Evolutionary conservation across 1,140 invertebrate genomes (phyloP).

Genomic region (Drosophila persimilis): DNA sequence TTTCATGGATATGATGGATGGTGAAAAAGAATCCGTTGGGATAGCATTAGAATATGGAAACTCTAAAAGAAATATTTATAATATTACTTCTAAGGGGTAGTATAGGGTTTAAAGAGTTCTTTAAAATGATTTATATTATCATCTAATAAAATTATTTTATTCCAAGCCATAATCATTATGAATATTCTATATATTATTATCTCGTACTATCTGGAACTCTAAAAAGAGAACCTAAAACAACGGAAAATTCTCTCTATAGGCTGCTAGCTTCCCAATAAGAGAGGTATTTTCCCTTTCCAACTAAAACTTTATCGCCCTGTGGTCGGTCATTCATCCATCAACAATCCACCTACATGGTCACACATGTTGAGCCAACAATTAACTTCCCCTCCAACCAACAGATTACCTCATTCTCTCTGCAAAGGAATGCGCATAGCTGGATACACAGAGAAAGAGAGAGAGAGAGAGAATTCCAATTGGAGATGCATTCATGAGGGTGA

Average conservation of each 20-base stretch:
- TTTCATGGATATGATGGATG: not conserved
- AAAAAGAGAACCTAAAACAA: not conserved
- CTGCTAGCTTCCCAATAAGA: too few species aligned
- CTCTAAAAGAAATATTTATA: too few species aligned
- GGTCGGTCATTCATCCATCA: not conserved
- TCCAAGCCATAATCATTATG: too few species aligned
- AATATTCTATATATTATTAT: too few species aligned
- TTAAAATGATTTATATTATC: not conserved
- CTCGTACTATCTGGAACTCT: not conserved
- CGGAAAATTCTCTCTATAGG: too few species aligned
- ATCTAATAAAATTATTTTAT: too few species aligned
- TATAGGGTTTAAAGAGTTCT: not conserved
- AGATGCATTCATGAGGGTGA: slow-evolving; percentile 51
- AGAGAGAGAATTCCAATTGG: slow-evolving; percentile 41
- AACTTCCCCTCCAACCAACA: slow-evolving; percentile 22
- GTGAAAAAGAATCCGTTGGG: too few species aligned
- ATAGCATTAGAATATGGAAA: too few species aligned
- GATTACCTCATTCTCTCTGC: slow-evolving; percentile 5
- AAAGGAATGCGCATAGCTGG: slow-evolving; percentile 14
- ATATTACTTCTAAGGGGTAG: too few species aligned
- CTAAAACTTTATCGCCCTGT: not conserved
- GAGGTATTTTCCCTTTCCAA: not conserved
- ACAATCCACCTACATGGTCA: slow-evolving; percentile 53
- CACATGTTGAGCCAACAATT: slow-evolving; percentile 54
- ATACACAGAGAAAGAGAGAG: not conserved